phyloP scores from a whole-genome alignment of 2,113 vertebrate genomes.

The Chloroceryle aenea region DNA sequence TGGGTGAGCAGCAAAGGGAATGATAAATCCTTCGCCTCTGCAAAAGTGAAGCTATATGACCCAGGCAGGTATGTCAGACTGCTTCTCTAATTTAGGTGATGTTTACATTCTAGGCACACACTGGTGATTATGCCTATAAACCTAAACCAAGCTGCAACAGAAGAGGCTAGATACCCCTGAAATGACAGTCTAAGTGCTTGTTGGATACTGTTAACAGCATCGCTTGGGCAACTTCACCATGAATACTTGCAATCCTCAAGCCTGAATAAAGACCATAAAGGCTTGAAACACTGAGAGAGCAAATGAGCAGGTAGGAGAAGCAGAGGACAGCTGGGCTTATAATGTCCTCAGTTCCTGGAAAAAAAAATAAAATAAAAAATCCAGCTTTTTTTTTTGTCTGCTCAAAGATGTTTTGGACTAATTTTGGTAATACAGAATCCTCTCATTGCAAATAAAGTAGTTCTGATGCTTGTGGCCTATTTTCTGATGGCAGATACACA shows the following conservation, averaged over 20 bases:
- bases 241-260: not conserved
- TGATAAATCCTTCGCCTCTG: not conserved
- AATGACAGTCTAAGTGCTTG: not conserved
- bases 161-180: not conserved
- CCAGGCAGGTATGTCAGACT: not conserved
- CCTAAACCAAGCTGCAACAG: not conserved
- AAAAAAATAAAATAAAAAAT: not conserved
- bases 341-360: not conserved
- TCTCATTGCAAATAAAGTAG: not conserved
- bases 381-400: not conserved
- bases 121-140: not conserved
- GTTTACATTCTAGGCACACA: not conserved
- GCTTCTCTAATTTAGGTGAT: not conserved
- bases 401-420: not conserved
- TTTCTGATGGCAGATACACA: not conserved
- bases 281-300: not conserved
- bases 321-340: not conserved
- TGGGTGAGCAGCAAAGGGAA: not conserved
- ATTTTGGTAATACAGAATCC: not conserved
- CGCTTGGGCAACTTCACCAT: not conserved
- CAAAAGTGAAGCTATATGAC: not conserved
- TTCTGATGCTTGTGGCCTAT: not conserved
- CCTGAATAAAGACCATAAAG: not conserved
- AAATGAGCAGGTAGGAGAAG: not conserved
- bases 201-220: not conserved